Conservation (phyloP, 2,113 vertebrate genomes). For the Neodon shergylaensis region DNA sequence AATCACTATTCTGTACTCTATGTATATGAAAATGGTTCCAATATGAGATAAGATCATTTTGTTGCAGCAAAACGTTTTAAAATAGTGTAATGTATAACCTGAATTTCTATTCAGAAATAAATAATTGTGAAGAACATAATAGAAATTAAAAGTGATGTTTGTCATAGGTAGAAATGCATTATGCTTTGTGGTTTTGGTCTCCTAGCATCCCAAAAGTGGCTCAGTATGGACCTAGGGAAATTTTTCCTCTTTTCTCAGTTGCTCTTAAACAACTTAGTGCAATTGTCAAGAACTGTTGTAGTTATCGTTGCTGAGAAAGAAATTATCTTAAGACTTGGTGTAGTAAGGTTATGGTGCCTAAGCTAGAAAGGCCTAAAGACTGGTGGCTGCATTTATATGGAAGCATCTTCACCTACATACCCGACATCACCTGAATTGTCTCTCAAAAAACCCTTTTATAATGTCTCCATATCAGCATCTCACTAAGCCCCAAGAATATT, state of each 20-base stretch:
- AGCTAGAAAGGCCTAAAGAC: background rate
- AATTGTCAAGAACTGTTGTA: constrained; percentile 16
- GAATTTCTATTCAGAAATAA: constrained; percentile 39
- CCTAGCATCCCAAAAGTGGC: background rate
- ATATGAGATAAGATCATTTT: constrained; percentile 26
- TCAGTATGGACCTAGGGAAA: background rate
- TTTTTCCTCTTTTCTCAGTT: background rate
- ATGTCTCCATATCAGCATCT: constrained; percentile 19
- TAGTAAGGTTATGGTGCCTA: background rate
- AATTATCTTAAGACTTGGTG: constrained; percentile 7
- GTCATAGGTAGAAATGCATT: background rate
- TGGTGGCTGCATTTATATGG: background rate
- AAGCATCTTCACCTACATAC: background rate
- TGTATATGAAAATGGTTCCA: background rate
- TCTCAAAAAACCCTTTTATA: background rate
- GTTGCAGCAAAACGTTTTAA: background rate
- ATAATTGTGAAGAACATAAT: constrained; percentile 26
- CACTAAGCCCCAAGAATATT: background rate
- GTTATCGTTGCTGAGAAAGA: constrained; percentile 24
- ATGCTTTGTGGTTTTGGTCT: background rate
- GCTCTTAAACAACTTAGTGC: background rate
- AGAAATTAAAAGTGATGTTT: constrained; percentile 24
- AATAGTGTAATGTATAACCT: constrained; percentile 5
- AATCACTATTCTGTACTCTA: background rate
- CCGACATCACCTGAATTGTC: constrained; percentile 8